Base-by-base conservation (phyloP, 2,113 vertebrate species). In the Collichthys lucidus region DNA sequence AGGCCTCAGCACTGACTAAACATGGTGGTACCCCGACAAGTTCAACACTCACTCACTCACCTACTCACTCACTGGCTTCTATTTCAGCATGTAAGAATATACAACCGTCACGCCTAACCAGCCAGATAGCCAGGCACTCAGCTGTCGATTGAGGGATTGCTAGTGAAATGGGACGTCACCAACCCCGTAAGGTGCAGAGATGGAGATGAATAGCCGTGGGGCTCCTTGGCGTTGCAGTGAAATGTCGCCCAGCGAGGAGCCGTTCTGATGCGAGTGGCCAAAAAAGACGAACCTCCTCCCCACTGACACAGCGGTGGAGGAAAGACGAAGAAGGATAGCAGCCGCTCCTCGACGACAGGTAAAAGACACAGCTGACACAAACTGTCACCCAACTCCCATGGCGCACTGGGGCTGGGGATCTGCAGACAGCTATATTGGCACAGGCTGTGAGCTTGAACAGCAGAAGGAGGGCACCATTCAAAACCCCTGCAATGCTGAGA, bases 21-120 rank as follows among this genome's bases (percentile, higher is more conserved):
- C 77, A 75, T 46, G 74, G 60, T 60, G 85, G 57, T 70, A 81
- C 69, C 57, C 59, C 77, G 77, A 80, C 80, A 80, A 85, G 79
- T 87, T 79, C 87, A 83, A 73, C 86, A 88, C 80, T 86, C 80
- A 87, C 44, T 79, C 77, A 68, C 70, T 74, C 80, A 60, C 81
- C 53, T 64, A 71, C 87, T 69, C 59, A 65, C 65, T 69, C 74
- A 49, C 79, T 78, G 16, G 4, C 68, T 72, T 56, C 81, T 79
- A 81, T 88, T 87, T 69, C 60, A 74, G 75, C 77, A 2, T 89
- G 91, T 90, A 86, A 91, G 86, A 86, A 84, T 86, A 88, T 88
- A 88, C 87, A 92, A 68, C 60, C 24, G 65, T 74, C 83, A 84
- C 46, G 7, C 73, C 77, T 59, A 26, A 57, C 63, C 63, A 61